Base-by-base conservation (phyloP, 1,140 invertebrate genomes). In the Sinella curviseta region DNA sequence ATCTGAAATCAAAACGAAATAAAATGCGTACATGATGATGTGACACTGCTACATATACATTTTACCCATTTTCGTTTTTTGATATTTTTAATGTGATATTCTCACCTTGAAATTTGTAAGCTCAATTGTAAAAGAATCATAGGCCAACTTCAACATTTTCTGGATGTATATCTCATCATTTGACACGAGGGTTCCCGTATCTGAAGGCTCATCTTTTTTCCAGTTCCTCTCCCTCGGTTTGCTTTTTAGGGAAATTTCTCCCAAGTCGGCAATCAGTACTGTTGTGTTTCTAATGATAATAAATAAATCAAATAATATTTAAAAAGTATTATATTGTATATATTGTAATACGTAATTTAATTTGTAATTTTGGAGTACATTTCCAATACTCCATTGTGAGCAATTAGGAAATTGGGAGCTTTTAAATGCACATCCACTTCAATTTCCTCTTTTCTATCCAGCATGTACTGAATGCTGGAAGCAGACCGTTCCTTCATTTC, bases 401-500 rank as follows among this genome's bases (percentile, higher is more conserved):
- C 8, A 48, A 48, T 8, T 20, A 48, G 8, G 20, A 48, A 48
- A 48, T 20, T 48, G 20, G 39, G 39, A 8, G 8, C 39, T 20
- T 12, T 20, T 34, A 99, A 89, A 86, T 95, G 89, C 14, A 99
- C 90, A 83, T 94, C 92, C 70, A 99, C 88, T 83, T 98, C 96
- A 0, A 98, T 88, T 78, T 92, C 91, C 0, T 92, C 92, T 82
- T 95, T 94, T 84, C 94, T 91, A 80, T 97, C 92, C 74, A 99
- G 94, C 0, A 96, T 94, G 85, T 97, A 92, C 85, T 98, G 95
- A 82, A 99, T 89, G 12, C 95, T 94, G 14, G 94, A 89, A 0
- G 95, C 20, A 8, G 39, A 48, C 39, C 20, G 39, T 48, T 12
- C 39, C 20, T 48, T 48, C 39, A 8, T 12, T 48, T 48, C 39